Conservation (phyloP, 2,113 vertebrate genomes). For the Catharus minimus region DNA sequence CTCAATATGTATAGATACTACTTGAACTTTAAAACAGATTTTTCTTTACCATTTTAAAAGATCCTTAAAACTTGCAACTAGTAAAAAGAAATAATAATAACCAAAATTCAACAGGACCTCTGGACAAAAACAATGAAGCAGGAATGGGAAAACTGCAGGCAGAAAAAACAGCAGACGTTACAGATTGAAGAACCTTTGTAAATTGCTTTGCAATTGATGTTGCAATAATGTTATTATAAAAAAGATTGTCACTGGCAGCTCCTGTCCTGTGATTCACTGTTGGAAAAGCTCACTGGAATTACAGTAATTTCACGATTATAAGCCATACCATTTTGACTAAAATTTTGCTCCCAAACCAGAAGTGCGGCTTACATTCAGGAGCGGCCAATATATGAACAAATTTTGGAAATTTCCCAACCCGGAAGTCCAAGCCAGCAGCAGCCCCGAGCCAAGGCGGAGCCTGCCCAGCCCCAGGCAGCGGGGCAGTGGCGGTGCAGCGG, state of each 20-base stretch:
- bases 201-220: neutral
- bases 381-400: no score
- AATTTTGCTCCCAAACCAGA: no score
- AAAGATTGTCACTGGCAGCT: neutral
- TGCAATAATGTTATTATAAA: neutral
- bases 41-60: neutral
- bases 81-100: neutral
- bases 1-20: neutral
- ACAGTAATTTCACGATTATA: no score
- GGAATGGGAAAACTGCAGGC: neutral
- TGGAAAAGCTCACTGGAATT: neutral
- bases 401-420: no score
- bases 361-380: no score
- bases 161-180: neutral
- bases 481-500: no score
- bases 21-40: neutral
- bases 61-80: neutral
- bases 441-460: no score
- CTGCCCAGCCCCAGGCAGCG: no score
- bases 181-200: neutral
- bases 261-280: neutral
- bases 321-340: no score
- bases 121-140: neutral
- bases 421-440: no score
- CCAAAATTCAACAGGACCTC: neutral